phyloP scores from a whole-genome alignment of 2,113 vertebrate genomes.

The Gulo gulo region DNA sequence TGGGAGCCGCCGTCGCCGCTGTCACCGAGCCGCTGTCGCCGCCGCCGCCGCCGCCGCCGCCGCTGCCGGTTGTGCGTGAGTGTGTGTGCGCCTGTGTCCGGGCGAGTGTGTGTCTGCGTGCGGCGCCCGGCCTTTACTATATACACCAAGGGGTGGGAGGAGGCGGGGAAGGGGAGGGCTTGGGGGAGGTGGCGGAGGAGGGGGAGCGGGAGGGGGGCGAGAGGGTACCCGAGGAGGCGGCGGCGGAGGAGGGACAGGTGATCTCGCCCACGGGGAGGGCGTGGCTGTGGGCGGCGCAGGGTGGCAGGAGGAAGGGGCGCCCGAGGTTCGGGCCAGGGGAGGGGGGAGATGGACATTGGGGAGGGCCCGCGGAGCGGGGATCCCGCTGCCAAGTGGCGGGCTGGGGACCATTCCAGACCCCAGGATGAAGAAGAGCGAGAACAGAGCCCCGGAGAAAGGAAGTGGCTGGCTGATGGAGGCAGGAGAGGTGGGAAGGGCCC shows the following conservation, averaged over 20 bases:
- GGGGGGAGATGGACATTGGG: not conserved
- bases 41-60: conserved; percentile 17
- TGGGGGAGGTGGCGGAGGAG: conserved; percentile 58
- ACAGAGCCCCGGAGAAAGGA: not conserved
- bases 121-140: conserved; percentile 71
- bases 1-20: conserved; percentile 57
- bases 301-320: not conserved
- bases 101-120: conserved; percentile 66
- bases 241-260: conserved; percentile 63
- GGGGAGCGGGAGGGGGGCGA: conserved; percentile 46
- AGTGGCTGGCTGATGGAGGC: not conserved
- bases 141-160: conserved; percentile 73
- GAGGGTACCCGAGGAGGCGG: conserved; percentile 56
- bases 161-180: conserved; percentile 69
- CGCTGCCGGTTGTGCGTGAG: conserved; percentile 45
- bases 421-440: not conserved
- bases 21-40: conserved; percentile 56
- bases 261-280: conserved; percentile 67
- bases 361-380: not conserved
- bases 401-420: conserved; percentile 43
- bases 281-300: conserved; percentile 51
- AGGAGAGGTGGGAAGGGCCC: not conserved
- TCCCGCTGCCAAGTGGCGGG: not conserved
- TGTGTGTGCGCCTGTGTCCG: conserved; percentile 62
- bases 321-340: not conserved